Percentiles rank a stretch among this genome's conserved stretches.
These are phyloP conservation scores for Frieseomelitta varia DNA, from an alignment of 1,140 invertebrate genomes.

Conservation along the genomic window DNA sequence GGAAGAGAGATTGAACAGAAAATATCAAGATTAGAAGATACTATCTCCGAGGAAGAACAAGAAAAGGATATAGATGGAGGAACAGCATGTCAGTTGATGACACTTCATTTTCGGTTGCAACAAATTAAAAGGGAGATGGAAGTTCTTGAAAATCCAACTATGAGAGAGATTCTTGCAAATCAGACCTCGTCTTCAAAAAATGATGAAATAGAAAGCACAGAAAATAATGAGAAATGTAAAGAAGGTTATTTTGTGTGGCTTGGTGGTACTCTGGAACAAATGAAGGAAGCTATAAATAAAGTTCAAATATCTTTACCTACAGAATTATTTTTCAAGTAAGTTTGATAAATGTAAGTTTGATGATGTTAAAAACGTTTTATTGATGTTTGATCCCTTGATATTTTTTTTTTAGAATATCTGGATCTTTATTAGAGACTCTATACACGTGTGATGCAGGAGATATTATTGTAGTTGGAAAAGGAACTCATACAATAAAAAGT, in stretches of 20 bases:
- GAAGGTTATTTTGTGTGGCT: slow-evolving; percentile 82
- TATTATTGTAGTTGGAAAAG: slow-evolving; percentile 79
- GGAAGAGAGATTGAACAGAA: slow-evolving; percentile 82
- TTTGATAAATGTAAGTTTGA: slow-evolving; percentile 59
- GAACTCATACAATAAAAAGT: slow-evolving; percentile 76
- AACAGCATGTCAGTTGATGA: slow-evolving; percentile 81
- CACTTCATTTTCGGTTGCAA: slow-evolving; percentile 83
- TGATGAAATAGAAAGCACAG: slow-evolving; percentile 59
- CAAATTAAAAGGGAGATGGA: slow-evolving; percentile 85
- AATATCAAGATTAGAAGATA: slow-evolving; percentile 79
- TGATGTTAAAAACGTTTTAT: neutral
- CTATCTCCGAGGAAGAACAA: slow-evolving; percentile 78
- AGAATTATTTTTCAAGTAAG: slow-evolving; percentile 76
- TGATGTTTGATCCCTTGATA: neutral
- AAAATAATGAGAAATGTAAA: slow-evolving; percentile 59
- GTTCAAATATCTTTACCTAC: slow-evolving; percentile 75
- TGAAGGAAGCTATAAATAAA: slow-evolving; percentile 79
- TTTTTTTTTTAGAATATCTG: slow-evolving; percentile 69
- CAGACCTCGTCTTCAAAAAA: slow-evolving; percentile 67
- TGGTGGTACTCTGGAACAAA: slow-evolving; percentile 78
- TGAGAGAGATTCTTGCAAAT: slow-evolving; percentile 81
- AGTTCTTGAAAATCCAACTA: slow-evolving; percentile 84
- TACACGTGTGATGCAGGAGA: slow-evolving; percentile 78
- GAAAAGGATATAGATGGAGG: slow-evolving; percentile 69
- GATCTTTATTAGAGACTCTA: slow-evolving; percentile 80